These are phyloP conservation scores for Microplitis demolitor DNA, from an alignment of 1,140 invertebrate genomes.

Conservation along the genomic window DNA sequence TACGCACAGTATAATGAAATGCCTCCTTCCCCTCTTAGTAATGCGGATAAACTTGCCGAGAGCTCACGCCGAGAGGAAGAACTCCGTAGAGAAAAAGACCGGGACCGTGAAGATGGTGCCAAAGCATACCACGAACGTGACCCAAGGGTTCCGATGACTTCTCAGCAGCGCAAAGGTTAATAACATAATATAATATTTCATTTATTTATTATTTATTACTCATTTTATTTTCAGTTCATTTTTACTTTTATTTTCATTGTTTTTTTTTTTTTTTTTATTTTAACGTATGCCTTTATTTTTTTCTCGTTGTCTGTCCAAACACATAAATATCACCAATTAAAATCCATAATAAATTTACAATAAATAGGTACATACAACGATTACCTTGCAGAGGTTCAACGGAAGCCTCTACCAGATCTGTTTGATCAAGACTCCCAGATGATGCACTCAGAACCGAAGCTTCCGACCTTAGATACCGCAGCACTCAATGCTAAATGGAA, in stretches of 20 bases:
- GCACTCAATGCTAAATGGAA: conserved; percentile 58
- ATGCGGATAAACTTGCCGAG: conserved; percentile 56
- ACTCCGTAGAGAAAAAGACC: conserved; percentile 50
- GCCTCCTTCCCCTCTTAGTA: conserved; percentile 60
- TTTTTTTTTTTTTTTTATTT: too few relatives aligned
- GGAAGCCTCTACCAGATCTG: conserved; percentile 57
- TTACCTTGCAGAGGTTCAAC: conserved; percentile 51
- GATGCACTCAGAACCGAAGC: conserved; percentile 55
- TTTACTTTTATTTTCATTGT: neutral
- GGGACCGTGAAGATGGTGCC: conserved; percentile 53
- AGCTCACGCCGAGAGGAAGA: conserved; percentile 55
- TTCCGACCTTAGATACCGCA: conserved; percentile 52
- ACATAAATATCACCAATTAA: too few relatives aligned
- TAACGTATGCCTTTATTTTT: neutral
- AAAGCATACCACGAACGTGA: conserved; percentile 58
- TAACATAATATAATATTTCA: neutral
- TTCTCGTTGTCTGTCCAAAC: neutral
- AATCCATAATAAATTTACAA: neutral
- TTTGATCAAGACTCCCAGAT: conserved; percentile 58
- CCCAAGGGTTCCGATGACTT: conserved; percentile 45
- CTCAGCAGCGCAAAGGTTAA: conserved; percentile 56
- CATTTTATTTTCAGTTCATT: neutral
- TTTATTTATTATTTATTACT: neutral
- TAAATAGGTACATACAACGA: neutral
- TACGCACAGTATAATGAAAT: conserved; percentile 60